Evolutionary conservation across 1,140 invertebrate genomes (phyloP).

Genomic region (Drosophila insularis): DNA sequence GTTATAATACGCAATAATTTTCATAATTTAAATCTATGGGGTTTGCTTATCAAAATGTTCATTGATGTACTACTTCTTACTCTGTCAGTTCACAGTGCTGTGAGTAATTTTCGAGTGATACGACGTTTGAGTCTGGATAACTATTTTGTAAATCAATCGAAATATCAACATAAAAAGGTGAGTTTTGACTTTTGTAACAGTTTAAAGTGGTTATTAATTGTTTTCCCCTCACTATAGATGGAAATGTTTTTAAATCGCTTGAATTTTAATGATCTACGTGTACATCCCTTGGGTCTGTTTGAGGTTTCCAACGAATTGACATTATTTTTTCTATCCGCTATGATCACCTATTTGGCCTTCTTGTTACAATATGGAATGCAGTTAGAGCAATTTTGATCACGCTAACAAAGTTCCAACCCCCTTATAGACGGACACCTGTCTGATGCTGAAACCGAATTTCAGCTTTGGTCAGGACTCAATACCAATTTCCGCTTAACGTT

Average conservation of each 20-base stretch:
- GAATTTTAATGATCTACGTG: slow-evolving; percentile 25
- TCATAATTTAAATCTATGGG: slow-evolving; percentile 31
- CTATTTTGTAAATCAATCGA: slow-evolving; percentile 45
- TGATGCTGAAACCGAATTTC: slow-evolving; percentile 57
- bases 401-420: slow-evolving; percentile 34
- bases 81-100: slow-evolving; percentile 52
- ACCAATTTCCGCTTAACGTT: slow-evolving; percentile 74
- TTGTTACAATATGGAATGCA: slow-evolving; percentile 14
- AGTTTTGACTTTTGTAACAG: neutral
- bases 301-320: neutral
- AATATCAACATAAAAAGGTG: slow-evolving; percentile 52
- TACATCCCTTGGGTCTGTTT: slow-evolving; percentile 38
- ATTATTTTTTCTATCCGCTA: slow-evolving; percentile 50
- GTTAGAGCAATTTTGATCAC: slow-evolving; percentile 46
- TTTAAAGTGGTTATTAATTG: neutral
- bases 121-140: slow-evolving; percentile 53
- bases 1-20: slow-evolving; percentile 38
- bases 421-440: slow-evolving; percentile 52
- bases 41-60: slow-evolving; percentile 49
- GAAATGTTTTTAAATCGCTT: slow-evolving; percentile 59
- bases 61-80: slow-evolving; percentile 57
- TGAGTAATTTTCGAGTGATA: slow-evolving; percentile 41
- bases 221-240: slow-evolving; percentile 27
- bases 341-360: slow-evolving; percentile 56
- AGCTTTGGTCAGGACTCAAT: slow-evolving; percentile 57